Conservation (phyloP, 2,797 vertebrate species). For the Dromococcyx pavoninus region DNA sequence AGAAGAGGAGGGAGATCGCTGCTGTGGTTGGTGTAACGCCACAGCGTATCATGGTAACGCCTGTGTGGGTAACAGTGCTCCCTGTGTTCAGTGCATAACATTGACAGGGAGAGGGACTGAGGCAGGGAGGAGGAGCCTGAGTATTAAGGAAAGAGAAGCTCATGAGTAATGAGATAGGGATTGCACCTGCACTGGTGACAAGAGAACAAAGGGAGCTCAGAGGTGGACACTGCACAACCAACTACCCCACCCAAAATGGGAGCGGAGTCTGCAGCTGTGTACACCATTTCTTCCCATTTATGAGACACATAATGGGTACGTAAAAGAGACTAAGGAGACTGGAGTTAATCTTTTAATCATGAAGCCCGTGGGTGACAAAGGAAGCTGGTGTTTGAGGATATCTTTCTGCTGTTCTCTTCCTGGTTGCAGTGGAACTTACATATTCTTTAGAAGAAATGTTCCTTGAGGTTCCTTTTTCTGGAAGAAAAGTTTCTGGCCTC, state of each 20-base stretch:
- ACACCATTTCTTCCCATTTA: background rate
- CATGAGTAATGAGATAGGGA: background rate
- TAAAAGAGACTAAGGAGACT: background rate
- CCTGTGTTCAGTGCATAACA: background rate
- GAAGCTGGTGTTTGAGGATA: background rate
- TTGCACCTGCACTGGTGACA: background rate
- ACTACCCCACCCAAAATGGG: background rate
- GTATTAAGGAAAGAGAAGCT: background rate
- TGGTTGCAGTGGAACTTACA: background rate
- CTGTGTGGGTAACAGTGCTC: background rate
- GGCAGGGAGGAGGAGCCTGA: background rate
- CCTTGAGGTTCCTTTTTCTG: background rate
- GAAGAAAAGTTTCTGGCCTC: background rate
- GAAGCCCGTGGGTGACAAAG: background rate
- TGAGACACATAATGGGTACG: background rate
- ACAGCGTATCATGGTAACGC: constrained; percentile 91
- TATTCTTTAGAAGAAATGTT: background rate
- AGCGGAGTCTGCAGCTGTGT: background rate
- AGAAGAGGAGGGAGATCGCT: constrained; percentile 90
- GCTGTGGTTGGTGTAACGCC: constrained; percentile 89
- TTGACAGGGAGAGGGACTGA: background rate
- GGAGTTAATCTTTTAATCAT: background rate
- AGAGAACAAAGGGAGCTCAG: background rate
- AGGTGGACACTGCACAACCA: background rate
- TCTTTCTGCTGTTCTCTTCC: background rate